Evolutionary conservation across 1,140 invertebrate species (phyloP), one percentile per base, ranked within the genome.

Genomic region (Rhizoglyphus robini): DNA sequence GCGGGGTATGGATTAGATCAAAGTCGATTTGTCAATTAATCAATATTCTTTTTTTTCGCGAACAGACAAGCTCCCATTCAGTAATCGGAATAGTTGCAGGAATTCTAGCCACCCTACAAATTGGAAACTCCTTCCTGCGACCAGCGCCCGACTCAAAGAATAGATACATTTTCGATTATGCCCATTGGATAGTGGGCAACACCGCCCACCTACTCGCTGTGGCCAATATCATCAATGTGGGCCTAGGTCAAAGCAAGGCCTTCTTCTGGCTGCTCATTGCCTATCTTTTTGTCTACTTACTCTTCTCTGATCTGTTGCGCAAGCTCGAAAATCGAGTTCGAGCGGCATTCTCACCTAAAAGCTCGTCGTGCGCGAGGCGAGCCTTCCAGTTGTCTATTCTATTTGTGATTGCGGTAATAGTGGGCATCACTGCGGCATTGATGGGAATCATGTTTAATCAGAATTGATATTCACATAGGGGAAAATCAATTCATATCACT

Each of bases 151-250:
- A 47, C 13, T 46, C 61, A 1, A 20, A 46, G n/a, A 31, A 63
- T 63, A 18, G 61, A 29, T 60, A 13, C 4, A 49, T 63, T 49
- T 63, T 49, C n/a, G 32, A 63, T 31, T 63, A 47, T 30, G 36
- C 15, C n/a, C 61, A 63, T 49, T 63, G 61, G 61, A n/a, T 63
- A 20, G 29, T 46, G 3, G 61, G 61, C 8, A 63, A 61, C 15
- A 18, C 32, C 11, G 61, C 61, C 4, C 61, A 63, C 18, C 2
- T 46, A 4, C 27, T 63, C n/a, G n/a, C n/a, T 34, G 13, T 60
- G 30, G 29, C 13, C 32, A 60, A 60, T 46, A 60, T 60, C 2
- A 3, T 60, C 15, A 60, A 29, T 13, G 1, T 32, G n/a, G 58
- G 15, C 3, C 15, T 60, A 3, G 36, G 36, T 4, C n/a, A 27